Base-by-base conservation (phyloP, 2,113 vertebrate genomes). In the Etia nguti region DNA sequence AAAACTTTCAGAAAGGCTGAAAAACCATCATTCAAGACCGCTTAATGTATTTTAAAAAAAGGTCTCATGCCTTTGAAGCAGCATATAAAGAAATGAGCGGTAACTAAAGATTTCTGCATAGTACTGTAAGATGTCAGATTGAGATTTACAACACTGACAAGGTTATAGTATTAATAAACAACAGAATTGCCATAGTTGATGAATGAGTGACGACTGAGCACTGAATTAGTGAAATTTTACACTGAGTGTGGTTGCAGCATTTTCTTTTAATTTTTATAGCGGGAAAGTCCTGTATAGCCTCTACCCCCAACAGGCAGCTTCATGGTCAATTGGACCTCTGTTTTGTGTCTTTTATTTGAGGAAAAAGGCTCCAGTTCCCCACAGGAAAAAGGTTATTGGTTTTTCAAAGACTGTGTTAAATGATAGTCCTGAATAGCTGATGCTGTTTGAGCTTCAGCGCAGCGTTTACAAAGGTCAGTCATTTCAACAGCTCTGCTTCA, bases 371-470 rank as follows among this genome's bases (percentile, higher is more conserved):
- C 29, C 65, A 15, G 13, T 81, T 56, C 55, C 73, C 62, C 59
- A 80, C 26, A 15, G 81, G 62, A 50, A 81, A 41, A 22, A 38
- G 24, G 68, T 84, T 86, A 84, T 77, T 80, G 80, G 79, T 26
- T 87, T 85, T 80, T 88, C 68, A 59, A 18, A 34, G 75, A 73
- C 20, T 50, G 24, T 48, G 90, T 85, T 90, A 87, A 73, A 59
- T 80, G 89, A 92, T 91, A 83, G 89, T 80, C 43, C 57, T 91
- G 85, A 89, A 80, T 80, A 80, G 88, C 60, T 87, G 38, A 81
- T 70, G 52, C 73, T 46, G 81, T 89, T 75, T 75, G 82, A 90
- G 84, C 55, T 52, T 86, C 29, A 26, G 54, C 2, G 2, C 62
- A 57, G 52, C 20, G 3, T 88, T 79, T 26, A 79, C 70, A 83